Evolutionary conservation across 2,113 vertebrate genomes (phyloP).

Genomic region (Hippocampus comes): DNA sequence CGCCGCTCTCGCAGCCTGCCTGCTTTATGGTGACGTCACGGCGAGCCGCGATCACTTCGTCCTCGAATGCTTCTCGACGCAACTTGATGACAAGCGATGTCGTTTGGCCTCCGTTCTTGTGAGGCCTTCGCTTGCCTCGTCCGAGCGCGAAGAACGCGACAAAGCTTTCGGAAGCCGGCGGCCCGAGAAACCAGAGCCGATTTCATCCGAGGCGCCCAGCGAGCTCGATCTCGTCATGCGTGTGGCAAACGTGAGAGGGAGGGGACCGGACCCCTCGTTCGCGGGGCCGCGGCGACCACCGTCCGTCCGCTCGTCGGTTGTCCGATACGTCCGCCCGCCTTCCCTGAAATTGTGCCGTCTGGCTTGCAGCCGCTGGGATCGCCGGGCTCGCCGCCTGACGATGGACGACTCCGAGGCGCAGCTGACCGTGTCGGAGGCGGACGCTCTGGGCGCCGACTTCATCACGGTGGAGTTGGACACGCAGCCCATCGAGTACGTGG

Average conservation of each 20-base stretch:
- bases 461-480: conserved; percentile 77
- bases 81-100: background rate
- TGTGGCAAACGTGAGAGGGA: too few species aligned
- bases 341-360: too few species aligned
- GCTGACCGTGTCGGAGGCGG: conserved; percentile 65
- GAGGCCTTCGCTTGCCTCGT: background rate
- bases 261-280: too few species aligned
- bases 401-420: conserved; percentile 73
- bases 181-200: background rate
- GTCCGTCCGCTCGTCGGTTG: too few species aligned
- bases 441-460: conserved; percentile 71
- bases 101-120: background rate
- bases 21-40: conserved; percentile 15
- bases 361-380: background rate
- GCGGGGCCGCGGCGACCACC: too few species aligned
- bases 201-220: background rate
- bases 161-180: background rate
- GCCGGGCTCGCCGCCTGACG: conserved; percentile 2
- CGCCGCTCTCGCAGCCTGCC: conserved; percentile 11
- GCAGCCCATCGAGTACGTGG: conserved; percentile 76
- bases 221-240: too few species aligned
- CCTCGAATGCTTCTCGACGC: background rate
- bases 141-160: background rate
- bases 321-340: too few species aligned
- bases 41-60: background rate